These are phyloP conservation scores for Poecilia picta DNA, from an alignment of 2,797 vertebrate species.

Conservation along the genomic window DNA sequence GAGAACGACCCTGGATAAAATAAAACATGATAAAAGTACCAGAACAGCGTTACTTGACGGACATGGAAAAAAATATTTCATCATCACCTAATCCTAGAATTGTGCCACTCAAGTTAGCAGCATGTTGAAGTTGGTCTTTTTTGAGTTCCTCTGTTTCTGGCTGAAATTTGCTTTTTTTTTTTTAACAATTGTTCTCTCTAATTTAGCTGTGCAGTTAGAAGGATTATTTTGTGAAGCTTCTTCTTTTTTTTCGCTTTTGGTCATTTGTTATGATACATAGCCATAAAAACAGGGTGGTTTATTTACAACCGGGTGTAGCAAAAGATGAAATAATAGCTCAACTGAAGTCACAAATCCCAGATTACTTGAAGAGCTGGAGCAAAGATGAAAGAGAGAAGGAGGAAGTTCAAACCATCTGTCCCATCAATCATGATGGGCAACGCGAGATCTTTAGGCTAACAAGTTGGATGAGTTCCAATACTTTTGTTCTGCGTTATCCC, in stretches of 20 bases:
- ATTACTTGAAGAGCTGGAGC: neutral
- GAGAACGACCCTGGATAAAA: slow-evolving; percentile 7
- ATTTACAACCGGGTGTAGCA: neutral
- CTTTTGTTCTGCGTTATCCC: neutral
- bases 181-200: neutral
- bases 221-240: neutral
- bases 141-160: neutral
- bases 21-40: neutral
- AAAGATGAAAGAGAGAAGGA: neutral
- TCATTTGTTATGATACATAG: neutral
- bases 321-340: neutral
- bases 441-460: neutral
- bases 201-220: neutral
- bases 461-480: neutral
- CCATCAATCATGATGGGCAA: neutral
- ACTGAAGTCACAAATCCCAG: neutral
- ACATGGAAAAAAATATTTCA: neutral
- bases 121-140: neutral
- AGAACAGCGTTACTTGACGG: neutral
- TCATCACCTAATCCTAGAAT: neutral
- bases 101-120: neutral
- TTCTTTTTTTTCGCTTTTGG: neutral
- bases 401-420: neutral
- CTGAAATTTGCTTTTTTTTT: neutral
- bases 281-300: neutral